A percentile compares a stretch with the other conserved stretches of the same genome.
Evolutionary conservation across 2,888 invertebrate genomes (phyloP).

Genomic region (Chrysolina haemoptera): DNA sequence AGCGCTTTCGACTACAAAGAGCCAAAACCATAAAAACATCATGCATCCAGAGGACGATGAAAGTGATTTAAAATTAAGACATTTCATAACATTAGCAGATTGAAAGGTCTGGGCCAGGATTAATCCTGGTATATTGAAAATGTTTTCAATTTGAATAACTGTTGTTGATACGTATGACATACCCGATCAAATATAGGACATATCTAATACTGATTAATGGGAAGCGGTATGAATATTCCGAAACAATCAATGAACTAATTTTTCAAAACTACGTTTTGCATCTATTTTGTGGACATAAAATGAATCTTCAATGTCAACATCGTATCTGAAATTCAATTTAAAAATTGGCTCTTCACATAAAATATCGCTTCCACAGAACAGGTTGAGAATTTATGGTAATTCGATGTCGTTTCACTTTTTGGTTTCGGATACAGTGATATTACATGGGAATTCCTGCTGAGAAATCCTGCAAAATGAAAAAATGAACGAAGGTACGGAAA

Average conservation of each 20-base stretch:
- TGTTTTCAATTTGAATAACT: too few relatives aligned
- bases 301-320: constrained; percentile 9
- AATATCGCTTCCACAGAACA: constrained; percentile 41
- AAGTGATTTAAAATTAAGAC: too few relatives aligned
- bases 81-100: too few relatives aligned
- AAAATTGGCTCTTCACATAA: constrained; percentile 41
- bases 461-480: constrained; percentile 38
- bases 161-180: too few relatives aligned
- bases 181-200: too few relatives aligned
- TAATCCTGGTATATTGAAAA: too few relatives aligned
- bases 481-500: constrained; percentile 36
- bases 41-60: too few relatives aligned
- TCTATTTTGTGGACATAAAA: background rate
- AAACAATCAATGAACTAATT: background rate
- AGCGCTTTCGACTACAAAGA: too few relatives aligned
- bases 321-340: constrained; percentile 19
- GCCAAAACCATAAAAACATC: too few relatives aligned
- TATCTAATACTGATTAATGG: too few relatives aligned
- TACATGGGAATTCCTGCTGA: constrained; percentile 50
- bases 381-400: constrained; percentile 47
- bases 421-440: constrained; percentile 45
- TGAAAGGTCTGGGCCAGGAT: too few relatives aligned
- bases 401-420: constrained; percentile 48
- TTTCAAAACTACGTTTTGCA: background rate
- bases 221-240: too few relatives aligned